Evolutionary conservation across 2,888 invertebrate species (phyloP).

Genomic region (Drosophila niveifrons): DNA sequence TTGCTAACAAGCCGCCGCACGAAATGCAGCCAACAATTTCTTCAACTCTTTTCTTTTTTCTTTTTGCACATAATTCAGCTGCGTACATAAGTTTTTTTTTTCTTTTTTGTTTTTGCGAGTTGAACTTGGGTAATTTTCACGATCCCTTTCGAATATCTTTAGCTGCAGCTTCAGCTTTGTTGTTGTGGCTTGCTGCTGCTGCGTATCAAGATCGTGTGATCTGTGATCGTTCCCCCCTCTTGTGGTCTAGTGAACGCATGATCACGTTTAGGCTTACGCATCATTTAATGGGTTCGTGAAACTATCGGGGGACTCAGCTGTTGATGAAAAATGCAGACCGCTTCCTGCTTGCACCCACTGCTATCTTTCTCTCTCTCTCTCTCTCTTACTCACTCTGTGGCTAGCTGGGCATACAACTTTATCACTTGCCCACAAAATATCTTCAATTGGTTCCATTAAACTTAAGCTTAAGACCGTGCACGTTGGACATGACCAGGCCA

Average conservation of each 20-base stretch:
- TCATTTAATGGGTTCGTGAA: slow-evolving; percentile 77
- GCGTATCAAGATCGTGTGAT: slow-evolving; percentile 73
- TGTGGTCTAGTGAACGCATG: slow-evolving; percentile 57
- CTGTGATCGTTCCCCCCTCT: slow-evolving; percentile 21
- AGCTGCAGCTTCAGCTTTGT: background rate
- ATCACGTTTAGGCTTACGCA: slow-evolving; percentile 75
- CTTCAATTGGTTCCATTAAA: slow-evolving; percentile 83
- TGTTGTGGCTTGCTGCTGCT: slow-evolving; percentile 25
- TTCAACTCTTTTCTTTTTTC: background rate
- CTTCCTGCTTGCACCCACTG: slow-evolving; percentile 45
- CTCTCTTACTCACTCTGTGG: background rate
- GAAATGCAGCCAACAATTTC: slow-evolving; percentile 61
- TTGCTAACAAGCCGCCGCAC: slow-evolving; percentile 45
- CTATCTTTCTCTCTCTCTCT: background rate
- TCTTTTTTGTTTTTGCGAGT: slow-evolving; percentile 13
- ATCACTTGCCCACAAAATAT: slow-evolving; percentile 82
- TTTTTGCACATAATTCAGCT: slow-evolving; percentile 50
- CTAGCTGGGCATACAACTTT: slow-evolving; percentile 81
- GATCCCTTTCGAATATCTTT: slow-evolving; percentile 14
- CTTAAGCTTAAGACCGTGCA: slow-evolving; percentile 63
- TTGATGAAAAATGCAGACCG: slow-evolving; percentile 62
- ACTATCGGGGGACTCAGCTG: slow-evolving; percentile 50
- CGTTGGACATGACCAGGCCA: slow-evolving; percentile 9
- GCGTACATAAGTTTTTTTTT: background rate
- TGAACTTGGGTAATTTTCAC: slow-evolving; percentile 37